phyloP scores from a whole-genome alignment of 2,113 vertebrate species.

The Lampris megalopsis region DNA sequence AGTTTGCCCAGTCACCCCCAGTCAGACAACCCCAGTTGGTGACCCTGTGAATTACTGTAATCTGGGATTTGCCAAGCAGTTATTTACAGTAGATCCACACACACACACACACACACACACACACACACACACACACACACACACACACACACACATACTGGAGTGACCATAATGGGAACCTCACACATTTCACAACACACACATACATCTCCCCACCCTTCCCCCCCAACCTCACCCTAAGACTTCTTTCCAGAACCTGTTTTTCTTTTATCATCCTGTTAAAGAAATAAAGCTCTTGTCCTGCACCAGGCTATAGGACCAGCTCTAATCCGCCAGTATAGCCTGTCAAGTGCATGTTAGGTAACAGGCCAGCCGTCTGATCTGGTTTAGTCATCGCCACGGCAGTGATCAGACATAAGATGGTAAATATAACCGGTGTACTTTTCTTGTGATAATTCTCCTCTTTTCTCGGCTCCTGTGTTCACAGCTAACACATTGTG shows the following conservation, averaged over 20 bases:
- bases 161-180: no score
- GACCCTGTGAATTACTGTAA: background rate
- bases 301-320: slow-evolving; percentile 41
- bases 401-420: background rate
- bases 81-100: background rate
- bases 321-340: slow-evolving; percentile 25
- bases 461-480: no score
- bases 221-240: background rate
- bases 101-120: no score
- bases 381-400: background rate
- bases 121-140: no score
- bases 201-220: background rate
- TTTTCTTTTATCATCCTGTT: background rate
- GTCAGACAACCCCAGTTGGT: background rate
- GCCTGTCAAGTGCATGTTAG: slow-evolving; percentile 34
- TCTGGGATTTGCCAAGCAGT: background rate
- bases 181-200: no score
- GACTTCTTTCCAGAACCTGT: background rate
- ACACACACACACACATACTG: no score
- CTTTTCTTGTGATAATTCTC: background rate
- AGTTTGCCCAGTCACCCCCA: background rate
- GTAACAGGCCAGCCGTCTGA: background rate
- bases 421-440: background rate
- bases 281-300: slow-evolving; percentile 43
- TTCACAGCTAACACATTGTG: no score